Percentiles rank a stretch among this genome's conserved stretches.
phyloP scores from a whole-genome alignment of 2,888 invertebrate species.

The Synanthedon tipuliformis region DNA sequence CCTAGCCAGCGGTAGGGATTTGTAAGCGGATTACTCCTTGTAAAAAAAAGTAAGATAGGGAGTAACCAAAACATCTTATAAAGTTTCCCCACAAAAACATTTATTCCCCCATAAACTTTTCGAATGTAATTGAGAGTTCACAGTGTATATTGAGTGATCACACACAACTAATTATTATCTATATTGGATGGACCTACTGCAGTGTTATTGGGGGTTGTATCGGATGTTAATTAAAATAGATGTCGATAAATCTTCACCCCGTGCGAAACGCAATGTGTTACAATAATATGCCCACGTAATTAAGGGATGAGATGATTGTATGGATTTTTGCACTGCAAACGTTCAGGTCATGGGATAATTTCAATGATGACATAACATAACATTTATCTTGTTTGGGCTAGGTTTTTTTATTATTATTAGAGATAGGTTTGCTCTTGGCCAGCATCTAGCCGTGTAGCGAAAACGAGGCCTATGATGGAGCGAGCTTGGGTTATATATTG shows the following conservation, averaged over 20 bases:
- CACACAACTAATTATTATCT: background rate
- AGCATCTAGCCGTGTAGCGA: no score
- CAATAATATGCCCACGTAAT: constrained; percentile 15
- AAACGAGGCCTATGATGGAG: no score
- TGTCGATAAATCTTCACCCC: constrained; percentile 51
- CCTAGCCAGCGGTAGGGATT: no score
- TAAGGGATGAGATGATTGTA: constrained; percentile 28
- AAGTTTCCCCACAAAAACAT: background rate
- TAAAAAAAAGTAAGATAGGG: no score
- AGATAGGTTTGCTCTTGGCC: no score
- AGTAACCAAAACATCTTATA: background rate
- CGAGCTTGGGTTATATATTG: no score
- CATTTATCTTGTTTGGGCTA: no score
- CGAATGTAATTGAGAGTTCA: constrained; percentile 10
- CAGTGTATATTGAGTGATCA: background rate
- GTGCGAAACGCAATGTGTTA: constrained; percentile 46
- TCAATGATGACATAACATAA: no score
- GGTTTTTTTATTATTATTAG: no score
- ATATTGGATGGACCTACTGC: background rate
- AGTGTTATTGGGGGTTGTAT: constrained; percentile 19
- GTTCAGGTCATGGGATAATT: no score
- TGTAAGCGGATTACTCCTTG: no score
- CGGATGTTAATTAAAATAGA: constrained; percentile 53
- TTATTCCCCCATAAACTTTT: background rate
- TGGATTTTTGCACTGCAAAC: constrained; percentile 10